Evolutionary conservation across 92 coral and sea anemone species (phyloP).

Genomic region (Siderastrea radians): DNA sequence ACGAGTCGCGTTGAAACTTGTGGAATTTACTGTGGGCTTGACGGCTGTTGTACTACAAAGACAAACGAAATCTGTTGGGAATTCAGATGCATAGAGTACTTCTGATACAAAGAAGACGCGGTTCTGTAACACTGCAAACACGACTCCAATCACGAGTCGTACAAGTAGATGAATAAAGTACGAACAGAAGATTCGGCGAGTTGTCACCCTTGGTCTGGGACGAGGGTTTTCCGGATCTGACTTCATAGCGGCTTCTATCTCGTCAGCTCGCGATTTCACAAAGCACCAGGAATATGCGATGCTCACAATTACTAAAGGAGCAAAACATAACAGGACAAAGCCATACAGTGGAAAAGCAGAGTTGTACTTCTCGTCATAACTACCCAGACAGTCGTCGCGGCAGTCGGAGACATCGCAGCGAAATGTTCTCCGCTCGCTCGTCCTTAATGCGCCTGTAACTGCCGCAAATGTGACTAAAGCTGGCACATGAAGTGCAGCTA

Average conservation of each 20-base stretch:
- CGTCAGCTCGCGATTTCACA: slow-evolving; percentile 53
- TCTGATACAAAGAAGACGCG: not conserved
- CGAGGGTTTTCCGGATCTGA: slow-evolving; percentile 52
- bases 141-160: slow-evolving; percentile 41
- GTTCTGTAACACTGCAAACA: slow-evolving; percentile 35
- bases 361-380: slow-evolving; percentile 57
- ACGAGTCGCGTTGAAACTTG: not conserved
- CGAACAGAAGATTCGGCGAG: slow-evolving; percentile 37
- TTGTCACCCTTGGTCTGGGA: slow-evolving; percentile 22
- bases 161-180: slow-evolving; percentile 46
- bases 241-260: slow-evolving; percentile 33
- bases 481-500: not conserved
- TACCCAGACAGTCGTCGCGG: slow-evolving; percentile 23
- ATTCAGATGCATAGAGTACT: slow-evolving; percentile 29
- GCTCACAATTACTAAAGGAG: slow-evolving; percentile 2
- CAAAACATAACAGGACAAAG: slow-evolving; percentile 37
- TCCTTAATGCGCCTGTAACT: not conserved
- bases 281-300: slow-evolving; percentile 43
- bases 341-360: slow-evolving; percentile 42
- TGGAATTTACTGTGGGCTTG: not conserved
- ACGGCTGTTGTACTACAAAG: not conserved
- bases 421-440: slow-evolving; percentile 24
- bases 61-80: slow-evolving; percentile 46
- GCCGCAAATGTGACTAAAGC: not conserved
- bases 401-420: slow-evolving; percentile 6